Base-by-base conservation (phyloP, 2,888 invertebrate species). In the Megaustenia siamemsis region DNA sequence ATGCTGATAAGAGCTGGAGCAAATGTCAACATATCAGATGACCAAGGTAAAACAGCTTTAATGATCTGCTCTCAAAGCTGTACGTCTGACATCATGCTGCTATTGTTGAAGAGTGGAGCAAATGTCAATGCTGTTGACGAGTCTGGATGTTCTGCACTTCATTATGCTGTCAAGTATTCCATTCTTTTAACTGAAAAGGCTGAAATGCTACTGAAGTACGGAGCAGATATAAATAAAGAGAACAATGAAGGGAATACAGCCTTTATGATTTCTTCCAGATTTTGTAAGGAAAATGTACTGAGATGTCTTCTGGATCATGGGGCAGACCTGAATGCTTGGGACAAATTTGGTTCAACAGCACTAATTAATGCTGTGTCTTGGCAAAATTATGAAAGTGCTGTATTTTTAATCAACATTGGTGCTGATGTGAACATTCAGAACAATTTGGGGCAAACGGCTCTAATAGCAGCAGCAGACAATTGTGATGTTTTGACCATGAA, bases 51-150 rank as follows among this genome's bases (percentile, higher is more conserved):
- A 40, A 83, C 83, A 40, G 32, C 77, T 18, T 40, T 83, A 18
- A 77, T 83, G 49, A 40, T 68, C 38, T 76, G 76, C 4, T 43
- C 68, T n/a, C 76, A 68, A 12, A 5, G 18, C 6, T 77, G 66
- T 35, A 40, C 73, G 12, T 45, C 63, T 24, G 49, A 77, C 49
- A 40, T 77, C 28, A 38, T 77, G 53, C 35, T 35, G 3, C 45
- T 53, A 56, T 38, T 83, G 38, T 28, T 83, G 21, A 68, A 49
- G 8, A 35, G 8, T 63, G 68, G 77, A 21, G 83, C 83, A 35
- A 40, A 76, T 68, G 83, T 83, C 28, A 83, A 83, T 76, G 45
- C 43, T n/a, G 10, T n/a, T n/a, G 83, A 83, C 49, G 40, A 35
- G 10, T 35, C n/a, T 53, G 77, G 68, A 43, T 66, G 35, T 18